Base-by-base conservation (phyloP, 2,888 invertebrate genomes). In the Euplagia quadripunctaria region DNA sequence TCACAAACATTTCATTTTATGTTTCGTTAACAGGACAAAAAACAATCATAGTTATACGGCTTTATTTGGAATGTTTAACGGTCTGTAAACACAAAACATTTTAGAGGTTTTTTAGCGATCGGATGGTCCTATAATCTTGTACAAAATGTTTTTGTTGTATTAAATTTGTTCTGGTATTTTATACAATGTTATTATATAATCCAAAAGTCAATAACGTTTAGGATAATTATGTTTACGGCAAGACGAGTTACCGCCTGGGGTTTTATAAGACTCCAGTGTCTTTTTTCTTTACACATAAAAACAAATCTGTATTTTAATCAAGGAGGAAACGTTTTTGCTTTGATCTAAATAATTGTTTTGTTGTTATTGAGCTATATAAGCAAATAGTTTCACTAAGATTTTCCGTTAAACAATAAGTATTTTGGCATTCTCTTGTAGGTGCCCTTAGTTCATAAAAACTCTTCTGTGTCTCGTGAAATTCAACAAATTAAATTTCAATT, bases 11-110 rank as follows among this genome's bases (percentile, higher is more conserved):
- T 8, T 42, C 51, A 16, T 20, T 70, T 3, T 49, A 64, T 52
- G 61, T 68, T 82, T 46, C 63, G 42, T 73, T 72, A 11, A 64
- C n/a, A 7, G 4, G 11, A 42, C 68, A 68, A 79, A 73, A 51
- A 77, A 72, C 43, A 52, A n/a, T n/a, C 20, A 63, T 41, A 69
- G 69, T 46, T 41, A 17, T 68, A 16, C 31, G 16, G 12, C 42
- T 65, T 49, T 65, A 49, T 68, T 73, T 64, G 58, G 43, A 64
- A 65, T 64, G 64, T 46, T 69, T 69, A 65, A 69, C 68, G 65
- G 58, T 58, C 58, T 61, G 61, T 73, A 46, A 64, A 69, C 55
- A 65, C 64, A 51, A 66, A 69, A 73, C 52, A 46, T 64, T 64
- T 55, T 55, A 68, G 41, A 58, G 64, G 61, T 67, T 46, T 63